Evolutionary conservation across 2,113 vertebrate species (phyloP), one percentile per base, ranked within the genome.

Genomic region (Manacus vitellinus): DNA sequence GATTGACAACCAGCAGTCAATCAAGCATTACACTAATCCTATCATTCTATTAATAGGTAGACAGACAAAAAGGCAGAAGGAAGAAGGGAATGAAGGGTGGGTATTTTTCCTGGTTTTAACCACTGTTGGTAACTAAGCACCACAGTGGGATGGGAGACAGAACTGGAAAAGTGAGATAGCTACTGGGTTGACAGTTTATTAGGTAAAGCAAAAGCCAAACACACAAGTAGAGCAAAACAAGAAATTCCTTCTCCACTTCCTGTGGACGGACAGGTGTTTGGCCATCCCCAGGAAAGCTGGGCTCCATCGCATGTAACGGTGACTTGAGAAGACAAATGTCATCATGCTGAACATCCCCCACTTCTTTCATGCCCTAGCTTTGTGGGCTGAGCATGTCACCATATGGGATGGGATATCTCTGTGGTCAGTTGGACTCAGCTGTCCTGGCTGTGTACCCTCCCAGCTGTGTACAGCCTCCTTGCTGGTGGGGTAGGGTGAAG

Each of bases 361-460:
- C 66, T 51, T 28, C 23, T 33, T 52, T 14, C 49, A 25, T 39
- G 22, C 8, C 22, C 9, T 35, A 62, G 10, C 12, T 43, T 56
- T 30, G 0, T 33, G 49, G 25, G 27, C 62, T 80, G 35, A 75
- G 30, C 41, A 37, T 43, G 62, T 24, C 47, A 16, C 31, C 55
- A 7, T 5, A 4, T 28, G 68, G 35, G 35, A 37, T 68, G 41
- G 47, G 33, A 49, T 49, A 30, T 49, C 31, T 31, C 62, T 12
- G 19, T 8, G 39, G 12, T 47, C 68, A 80, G 30, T 9, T 74
- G 54, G 46, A 41, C 13, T 54, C 67, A 74, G 39, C 39, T 24
- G 17, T 35, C 59, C 52, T 0, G 0, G 25, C 44, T 67, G 15
- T 28, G 35, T 21, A 10, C 46, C 9, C 12, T 49, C 35, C 15